Evolutionary conservation across 2,888 invertebrate genomes (phyloP).

Genomic region (Trilocha varians): DNA sequence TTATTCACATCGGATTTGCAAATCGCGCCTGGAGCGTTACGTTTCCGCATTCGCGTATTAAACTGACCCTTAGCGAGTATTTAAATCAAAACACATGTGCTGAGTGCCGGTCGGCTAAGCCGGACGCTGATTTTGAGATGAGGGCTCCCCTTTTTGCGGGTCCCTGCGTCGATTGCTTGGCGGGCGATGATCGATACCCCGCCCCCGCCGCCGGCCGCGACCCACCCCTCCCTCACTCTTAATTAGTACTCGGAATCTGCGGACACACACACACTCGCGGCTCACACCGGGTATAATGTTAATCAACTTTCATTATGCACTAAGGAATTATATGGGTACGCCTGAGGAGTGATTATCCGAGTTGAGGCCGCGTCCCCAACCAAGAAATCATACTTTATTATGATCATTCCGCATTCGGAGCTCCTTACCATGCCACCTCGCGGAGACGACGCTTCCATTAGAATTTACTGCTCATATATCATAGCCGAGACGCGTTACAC

Average conservation of each 20-base stretch:
- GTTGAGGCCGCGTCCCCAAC: conserved; percentile 63
- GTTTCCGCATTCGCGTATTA: conserved; percentile 57
- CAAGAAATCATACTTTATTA: conserved; percentile 72
- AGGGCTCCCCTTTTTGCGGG: conserved; percentile 70
- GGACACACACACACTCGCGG: conserved; percentile 77
- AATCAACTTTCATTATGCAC: conserved; percentile 75
- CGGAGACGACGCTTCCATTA: conserved; percentile 53
- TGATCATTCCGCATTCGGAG: conserved; percentile 55
- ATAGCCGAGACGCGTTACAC: conserved; percentile 33
- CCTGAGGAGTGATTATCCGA: conserved; percentile 71
- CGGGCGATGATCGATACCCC: conserved; percentile 70
- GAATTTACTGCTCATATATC: conserved; percentile 65
- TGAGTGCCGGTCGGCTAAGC: conserved; percentile 62
- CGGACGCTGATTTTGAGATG: conserved; percentile 68
- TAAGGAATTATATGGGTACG: conserved; percentile 73
- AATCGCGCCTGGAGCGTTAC: conserved; percentile 64
- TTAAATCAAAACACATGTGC: conserved; percentile 73
- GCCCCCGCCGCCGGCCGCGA: conserved; percentile 56
- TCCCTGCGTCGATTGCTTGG: conserved; percentile 72
- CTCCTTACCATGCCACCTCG: conserved; percentile 51
- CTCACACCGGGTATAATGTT: conserved; percentile 54
- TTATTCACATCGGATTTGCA: conserved; percentile 72
- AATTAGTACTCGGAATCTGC: conserved; percentile 90
- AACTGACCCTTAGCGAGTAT: conserved; percentile 67
- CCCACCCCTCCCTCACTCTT: conserved; percentile 78